Conservation (phyloP, 2,888 invertebrate genomes). For the Sphaerolaimus hirsutus region DNA sequence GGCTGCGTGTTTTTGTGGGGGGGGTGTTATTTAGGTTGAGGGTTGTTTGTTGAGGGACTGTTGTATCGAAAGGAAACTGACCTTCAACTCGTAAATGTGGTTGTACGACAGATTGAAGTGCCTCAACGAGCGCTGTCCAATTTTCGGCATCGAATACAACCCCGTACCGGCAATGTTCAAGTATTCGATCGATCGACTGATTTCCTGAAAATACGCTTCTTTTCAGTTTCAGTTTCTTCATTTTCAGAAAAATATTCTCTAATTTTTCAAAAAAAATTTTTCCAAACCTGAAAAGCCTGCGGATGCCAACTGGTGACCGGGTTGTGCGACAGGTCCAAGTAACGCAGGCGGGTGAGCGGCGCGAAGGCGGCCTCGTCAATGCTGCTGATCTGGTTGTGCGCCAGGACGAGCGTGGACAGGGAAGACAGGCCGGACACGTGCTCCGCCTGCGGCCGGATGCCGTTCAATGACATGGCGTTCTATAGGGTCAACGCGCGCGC, state of each 20-base stretch:
- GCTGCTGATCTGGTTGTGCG: conserved; percentile 15
- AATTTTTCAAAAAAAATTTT: background rate
- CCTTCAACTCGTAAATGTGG: conserved; percentile 16
- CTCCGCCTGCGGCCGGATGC: conserved; percentile 10
- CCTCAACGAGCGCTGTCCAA: conserved; percentile 10
- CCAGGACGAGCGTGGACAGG: conserved; percentile 11
- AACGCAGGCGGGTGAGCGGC: conserved; percentile 11
- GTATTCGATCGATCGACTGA: conserved; percentile 13
- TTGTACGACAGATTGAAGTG: conserved; percentile 14
- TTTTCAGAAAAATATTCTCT: too few relatives aligned
- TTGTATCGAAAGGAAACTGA: conserved; percentile 1
- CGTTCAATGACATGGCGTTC: too few relatives aligned
- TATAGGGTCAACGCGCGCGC: too few relatives aligned
- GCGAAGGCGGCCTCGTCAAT: conserved; percentile 19
- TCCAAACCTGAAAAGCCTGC: conserved; percentile 14
- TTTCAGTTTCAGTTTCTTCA: too few relatives aligned
- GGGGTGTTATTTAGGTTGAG: background rate
- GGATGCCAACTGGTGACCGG: conserved; percentile 23
- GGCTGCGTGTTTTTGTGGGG: background rate
- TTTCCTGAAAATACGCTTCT: conserved; percentile 9
- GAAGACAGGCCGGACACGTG: conserved; percentile 12
- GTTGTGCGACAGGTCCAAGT: conserved; percentile 18
- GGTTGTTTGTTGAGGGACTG: too few relatives aligned
- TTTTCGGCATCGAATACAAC: conserved; percentile 17
- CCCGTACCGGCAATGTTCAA: conserved; percentile 20